phyloP scores from a whole-genome alignment of 2,797 vertebrate genomes.

The Serranus cabrilla region DNA sequence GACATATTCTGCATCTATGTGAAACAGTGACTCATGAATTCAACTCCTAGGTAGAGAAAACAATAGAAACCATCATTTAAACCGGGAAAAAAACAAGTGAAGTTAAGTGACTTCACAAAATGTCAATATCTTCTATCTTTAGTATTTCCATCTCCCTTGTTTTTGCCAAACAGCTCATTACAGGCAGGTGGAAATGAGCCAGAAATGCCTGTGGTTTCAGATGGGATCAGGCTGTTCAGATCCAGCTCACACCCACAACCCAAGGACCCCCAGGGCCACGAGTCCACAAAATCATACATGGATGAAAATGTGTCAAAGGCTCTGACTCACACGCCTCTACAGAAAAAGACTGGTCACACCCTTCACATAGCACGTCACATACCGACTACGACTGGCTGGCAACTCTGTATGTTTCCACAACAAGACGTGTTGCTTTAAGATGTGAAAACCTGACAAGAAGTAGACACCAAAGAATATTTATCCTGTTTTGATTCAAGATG shows the following conservation, averaged over 20 bases:
- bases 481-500: background rate
- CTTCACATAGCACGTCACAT: conserved; percentile 49
- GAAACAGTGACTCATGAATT: conserved; percentile 16
- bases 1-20: background rate
- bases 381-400: conserved; percentile 22
- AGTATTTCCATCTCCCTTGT: conserved; percentile 42
- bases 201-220: conserved; percentile 70
- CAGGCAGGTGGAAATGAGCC: conserved; percentile 50
- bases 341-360: conserved; percentile 58
- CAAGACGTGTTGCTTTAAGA: conserved; percentile 24
- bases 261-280: conserved; percentile 43
- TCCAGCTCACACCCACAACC: conserved; percentile 56
- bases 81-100: background rate
- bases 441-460: conserved; percentile 20
- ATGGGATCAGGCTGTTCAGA: conserved; percentile 62
- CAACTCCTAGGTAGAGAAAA: background rate
- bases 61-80: conserved; percentile 1
- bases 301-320: conserved; percentile 65
- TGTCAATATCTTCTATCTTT: conserved; percentile 20
- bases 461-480: background rate
- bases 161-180: conserved; percentile 60
- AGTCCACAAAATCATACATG: conserved; percentile 33
- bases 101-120: background rate
- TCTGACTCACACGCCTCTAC: conserved; percentile 58
- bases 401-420: conserved; percentile 49